Percentiles rank a stretch among this genome's conserved stretches.
Conservation (phyloP, 2,888 invertebrate genomes). For the Pilophorus perplexus region DNA sequence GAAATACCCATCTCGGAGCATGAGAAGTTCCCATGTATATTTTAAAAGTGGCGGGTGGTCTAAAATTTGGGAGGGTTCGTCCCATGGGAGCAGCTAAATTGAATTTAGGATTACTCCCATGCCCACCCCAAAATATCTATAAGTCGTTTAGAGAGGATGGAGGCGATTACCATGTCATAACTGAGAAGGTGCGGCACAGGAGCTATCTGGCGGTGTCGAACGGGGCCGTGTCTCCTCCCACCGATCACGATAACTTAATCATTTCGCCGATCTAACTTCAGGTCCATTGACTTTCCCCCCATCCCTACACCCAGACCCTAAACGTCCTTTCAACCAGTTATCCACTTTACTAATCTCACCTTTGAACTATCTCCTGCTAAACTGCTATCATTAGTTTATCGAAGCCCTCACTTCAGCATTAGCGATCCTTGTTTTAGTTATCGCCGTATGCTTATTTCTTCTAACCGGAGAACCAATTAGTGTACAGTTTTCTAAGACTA, state of each 20-base stretch:
- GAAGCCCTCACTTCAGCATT: neutral
- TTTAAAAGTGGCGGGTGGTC: too few species aligned
- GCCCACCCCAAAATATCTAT: too few species aligned
- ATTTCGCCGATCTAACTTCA: slow-evolving; percentile 6
- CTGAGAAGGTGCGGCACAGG: neutral
- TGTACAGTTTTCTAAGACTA: too few species aligned
- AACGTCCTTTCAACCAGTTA: slow-evolving; percentile 7
- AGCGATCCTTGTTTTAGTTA: too few species aligned
- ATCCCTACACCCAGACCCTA: neutral
- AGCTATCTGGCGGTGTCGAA: slow-evolving; percentile 14
- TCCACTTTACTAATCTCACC: too few species aligned
- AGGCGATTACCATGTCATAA: too few species aligned
- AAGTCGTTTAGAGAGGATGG: too few species aligned
- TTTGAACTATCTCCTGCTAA: neutral
- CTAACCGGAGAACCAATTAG: neutral
- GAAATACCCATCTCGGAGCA: too few species aligned
- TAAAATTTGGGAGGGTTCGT: too few species aligned
- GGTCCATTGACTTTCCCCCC: slow-evolving; percentile 6
- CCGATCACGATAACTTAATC: slow-evolving; percentile 15
- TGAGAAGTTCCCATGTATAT: too few species aligned
- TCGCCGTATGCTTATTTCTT: neutral
- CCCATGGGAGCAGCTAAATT: too few species aligned
- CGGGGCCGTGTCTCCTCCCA: neutral
- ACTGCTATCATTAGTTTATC: slow-evolving; percentile 11
- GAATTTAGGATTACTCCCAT: too few species aligned